phyloP scores from a whole-genome alignment of 2,113 vertebrate species.

The Lasiurus cinereus region DNA sequence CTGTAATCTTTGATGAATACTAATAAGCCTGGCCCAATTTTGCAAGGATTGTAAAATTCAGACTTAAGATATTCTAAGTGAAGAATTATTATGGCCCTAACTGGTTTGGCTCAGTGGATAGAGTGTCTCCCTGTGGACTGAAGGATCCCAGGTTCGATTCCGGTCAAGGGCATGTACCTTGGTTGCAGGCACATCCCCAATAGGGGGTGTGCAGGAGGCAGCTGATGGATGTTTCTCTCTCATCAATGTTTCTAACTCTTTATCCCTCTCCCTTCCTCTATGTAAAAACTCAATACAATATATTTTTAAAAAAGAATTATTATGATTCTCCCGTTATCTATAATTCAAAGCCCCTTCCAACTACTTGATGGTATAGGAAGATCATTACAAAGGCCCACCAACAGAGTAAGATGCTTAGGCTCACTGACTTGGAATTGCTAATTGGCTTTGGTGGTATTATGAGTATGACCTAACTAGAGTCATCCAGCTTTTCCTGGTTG shows the following conservation, averaged over 20 bases:
- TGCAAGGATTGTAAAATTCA: conserved; percentile 1
- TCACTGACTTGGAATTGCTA: neutral
- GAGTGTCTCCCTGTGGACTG: no score
- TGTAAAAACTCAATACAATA: no score
- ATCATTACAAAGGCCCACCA: neutral
- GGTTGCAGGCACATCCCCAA: no score
- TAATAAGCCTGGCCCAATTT: neutral
- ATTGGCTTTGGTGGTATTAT: neutral
- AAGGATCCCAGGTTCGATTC: no score
- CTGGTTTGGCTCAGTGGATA: no score
- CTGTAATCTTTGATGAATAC: neutral
- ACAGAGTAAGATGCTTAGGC: neutral
- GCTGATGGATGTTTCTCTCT: no score
- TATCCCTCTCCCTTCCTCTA: no score
- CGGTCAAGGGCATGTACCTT: no score
- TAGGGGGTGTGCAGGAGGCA: no score
- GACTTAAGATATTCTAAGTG: neutral
- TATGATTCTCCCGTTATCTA: neutral
- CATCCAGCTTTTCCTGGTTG: neutral
- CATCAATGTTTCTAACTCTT: no score
- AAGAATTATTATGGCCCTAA: neutral
- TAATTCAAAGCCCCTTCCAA: neutral
- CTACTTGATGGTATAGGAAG: neutral
- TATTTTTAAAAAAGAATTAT: neutral
- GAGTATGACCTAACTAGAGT: neutral